phyloP scores from a whole-genome alignment of 2,113 vertebrate genomes.

The Echinops telfairi region DNA sequence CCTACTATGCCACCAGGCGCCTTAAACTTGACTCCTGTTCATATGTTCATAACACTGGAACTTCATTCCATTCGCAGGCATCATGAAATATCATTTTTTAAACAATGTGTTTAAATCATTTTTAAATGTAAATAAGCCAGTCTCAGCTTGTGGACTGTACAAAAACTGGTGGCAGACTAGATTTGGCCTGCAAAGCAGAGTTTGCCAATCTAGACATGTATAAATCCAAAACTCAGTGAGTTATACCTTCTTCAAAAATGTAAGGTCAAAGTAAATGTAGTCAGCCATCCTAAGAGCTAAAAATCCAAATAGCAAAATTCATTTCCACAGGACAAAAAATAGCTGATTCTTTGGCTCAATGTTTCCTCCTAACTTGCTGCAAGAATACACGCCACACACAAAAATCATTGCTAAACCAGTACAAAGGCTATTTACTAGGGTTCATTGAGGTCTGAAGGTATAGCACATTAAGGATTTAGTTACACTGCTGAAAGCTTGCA shows the following conservation, averaged over 20 bases:
- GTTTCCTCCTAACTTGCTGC: conserved; percentile 62
- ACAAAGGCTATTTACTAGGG: conserved; percentile 76
- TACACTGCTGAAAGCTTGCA: conserved; percentile 73
- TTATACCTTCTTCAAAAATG: too few relatives aligned
- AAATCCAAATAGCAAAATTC: conserved; percentile 80
- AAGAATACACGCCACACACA: conserved; percentile 50
- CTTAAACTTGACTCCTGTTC: too few relatives aligned
- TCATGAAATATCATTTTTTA: conserved; percentile 24
- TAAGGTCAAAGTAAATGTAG: too few relatives aligned
- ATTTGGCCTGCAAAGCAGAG: neutral
- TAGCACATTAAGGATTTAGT: conserved; percentile 60
- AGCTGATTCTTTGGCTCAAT: conserved; percentile 7
- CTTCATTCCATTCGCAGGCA: neutral
- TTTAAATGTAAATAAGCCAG: conserved; percentile 42
- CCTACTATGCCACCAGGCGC: too few relatives aligned
- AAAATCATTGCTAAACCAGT: conserved; percentile 66
- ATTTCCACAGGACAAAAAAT: conserved; percentile 66
- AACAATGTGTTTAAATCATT: conserved; percentile 16
- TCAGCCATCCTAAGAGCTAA: neutral
- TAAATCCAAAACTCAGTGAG: neutral
- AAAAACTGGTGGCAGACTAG: conserved; percentile 26
- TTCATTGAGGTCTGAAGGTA: conserved; percentile 71
- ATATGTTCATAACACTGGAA: neutral
- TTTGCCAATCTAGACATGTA: conserved; percentile 15
- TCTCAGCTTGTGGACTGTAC: neutral